phyloP scores from a whole-genome alignment of 2,888 invertebrate species.

The Drosophila buzzatii region DNA sequence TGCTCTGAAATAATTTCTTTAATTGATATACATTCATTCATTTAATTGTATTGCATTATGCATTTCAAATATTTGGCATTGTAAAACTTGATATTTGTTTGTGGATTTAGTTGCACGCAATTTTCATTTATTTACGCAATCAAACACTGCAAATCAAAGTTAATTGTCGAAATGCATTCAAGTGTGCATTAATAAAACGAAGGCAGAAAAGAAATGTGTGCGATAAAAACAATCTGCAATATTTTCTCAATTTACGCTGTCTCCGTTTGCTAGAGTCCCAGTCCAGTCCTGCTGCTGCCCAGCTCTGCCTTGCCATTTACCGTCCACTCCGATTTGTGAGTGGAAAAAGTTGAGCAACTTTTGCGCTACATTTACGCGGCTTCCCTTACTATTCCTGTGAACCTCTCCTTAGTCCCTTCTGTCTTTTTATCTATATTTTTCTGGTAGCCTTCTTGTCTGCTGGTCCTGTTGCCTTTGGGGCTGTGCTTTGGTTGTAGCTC shows the following conservation, averaged over 20 bases:
- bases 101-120: neutral
- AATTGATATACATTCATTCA: neutral
- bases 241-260: slow-evolving; percentile 68
- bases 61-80: neutral
- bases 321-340: slow-evolving; percentile 51
- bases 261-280: slow-evolving; percentile 22
- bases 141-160: slow-evolving; percentile 39
- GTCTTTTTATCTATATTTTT: neutral
- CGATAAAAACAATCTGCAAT: slow-evolving; percentile 56
- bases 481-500: slow-evolving; percentile 30
- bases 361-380: slow-evolving; percentile 66
- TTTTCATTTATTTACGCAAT: slow-evolving; percentile 2
- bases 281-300: neutral
- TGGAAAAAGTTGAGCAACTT: slow-evolving; percentile 66
- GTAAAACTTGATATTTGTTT: neutral
- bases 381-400: slow-evolving; percentile 44
- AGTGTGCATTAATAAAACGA: slow-evolving; percentile 22
- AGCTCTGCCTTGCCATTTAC: slow-evolving; percentile 1
- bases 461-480: slow-evolving; percentile 31
- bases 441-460: neutral
- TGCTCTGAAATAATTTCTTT: neutral
- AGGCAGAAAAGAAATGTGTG: neutral
- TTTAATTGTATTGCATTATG: neutral
- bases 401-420: neutral
- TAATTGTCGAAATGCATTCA: slow-evolving; percentile 51